Evolutionary conservation across 2,113 vertebrate genomes (phyloP), one percentile per base, ranked within the genome.

Genomic region (Labeo catla): DNA sequence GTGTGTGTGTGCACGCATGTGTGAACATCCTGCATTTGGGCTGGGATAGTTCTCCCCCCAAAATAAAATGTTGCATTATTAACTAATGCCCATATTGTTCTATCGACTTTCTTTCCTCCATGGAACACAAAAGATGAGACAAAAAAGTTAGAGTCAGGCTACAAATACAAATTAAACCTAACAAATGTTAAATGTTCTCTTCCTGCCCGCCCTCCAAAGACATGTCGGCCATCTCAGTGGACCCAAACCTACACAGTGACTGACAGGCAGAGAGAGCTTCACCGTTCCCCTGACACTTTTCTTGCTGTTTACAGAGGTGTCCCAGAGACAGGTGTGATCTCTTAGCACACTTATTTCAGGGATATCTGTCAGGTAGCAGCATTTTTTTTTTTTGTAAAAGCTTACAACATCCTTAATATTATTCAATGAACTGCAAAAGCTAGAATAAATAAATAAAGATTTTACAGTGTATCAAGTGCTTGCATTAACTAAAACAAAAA

Each of bases 191-290:
- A 15, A 70, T 70, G 2, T 70, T 39, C 66, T 36, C 8, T 36
- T 70, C 15, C 66, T 36, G 19, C 43, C 70, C 1, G 0, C 43
- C 5, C 72, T 7, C 70, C 19, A 49, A 74, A n/a, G 21, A 49
- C 43, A 49, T 74, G 72, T 47, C 72, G 49, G 43, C 5, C 72
- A 74, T 10, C 72, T n/a, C 43, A 49, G 43, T 21, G 49, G 72
- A 74, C 10, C 21, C 72, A 74, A 7, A 76, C 45, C 49, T 76
- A 11, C 45, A 8, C 45, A 76, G 45, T 49, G 72, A 74, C 12
- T 76, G 73, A 49, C 72, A 74, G 72, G 21, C 10, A 49, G 72
- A 74, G 70, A 47, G 72, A 43, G 19, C 50, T 76, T 76, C 43
- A 76, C 11, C 1, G 3, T 28, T 28, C n/a, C 45, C 45, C 1